A percentile compares a stretch with the other conserved stretches of the same genome.
Evolutionary conservation across 1,140 invertebrate species (phyloP).

Genomic region (Drosophila nigromelanica): DNA sequence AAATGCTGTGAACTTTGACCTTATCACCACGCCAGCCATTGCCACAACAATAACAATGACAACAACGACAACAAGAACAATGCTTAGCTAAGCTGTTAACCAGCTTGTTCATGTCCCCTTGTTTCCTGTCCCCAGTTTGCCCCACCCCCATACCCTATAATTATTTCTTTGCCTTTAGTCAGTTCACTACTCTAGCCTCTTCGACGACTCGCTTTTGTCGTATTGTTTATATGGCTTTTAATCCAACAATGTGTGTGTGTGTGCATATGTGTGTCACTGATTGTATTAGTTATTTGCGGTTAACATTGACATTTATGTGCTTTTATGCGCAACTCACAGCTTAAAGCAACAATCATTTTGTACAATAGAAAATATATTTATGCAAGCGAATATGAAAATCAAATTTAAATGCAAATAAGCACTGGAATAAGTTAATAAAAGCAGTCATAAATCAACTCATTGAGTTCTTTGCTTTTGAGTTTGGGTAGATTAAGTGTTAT

Average conservation of each 20-base stretch:
- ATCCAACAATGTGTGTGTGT: slow-evolving; percentile 21
- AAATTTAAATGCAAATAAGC: slow-evolving; percentile 36
- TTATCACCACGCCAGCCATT: slow-evolving; percentile 27
- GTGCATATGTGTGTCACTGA: slow-evolving; percentile 31
- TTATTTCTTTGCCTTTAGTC: background rate
- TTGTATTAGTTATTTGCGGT: slow-evolving; percentile 64
- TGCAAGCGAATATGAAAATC: slow-evolving; percentile 31
- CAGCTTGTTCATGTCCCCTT: slow-evolving; percentile 50
- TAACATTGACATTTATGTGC: slow-evolving; percentile 67
- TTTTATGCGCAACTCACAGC: slow-evolving; percentile 39
- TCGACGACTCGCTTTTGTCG: background rate
- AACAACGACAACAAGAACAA: slow-evolving; percentile 17
- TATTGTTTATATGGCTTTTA: slow-evolving; percentile 41
- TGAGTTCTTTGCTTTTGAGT: too few relatives aligned
- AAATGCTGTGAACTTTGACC: slow-evolving; percentile 68
- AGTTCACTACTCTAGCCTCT: slow-evolving; percentile 1
- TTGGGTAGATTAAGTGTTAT: too few relatives aligned
- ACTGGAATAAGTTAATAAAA: background rate
- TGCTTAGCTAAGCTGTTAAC: slow-evolving; percentile 57
- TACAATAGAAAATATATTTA: slow-evolving; percentile 11
- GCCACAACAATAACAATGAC: slow-evolving; percentile 29
- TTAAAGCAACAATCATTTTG: slow-evolving; percentile 3
- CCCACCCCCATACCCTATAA: background rate
- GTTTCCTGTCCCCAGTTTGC: background rate
- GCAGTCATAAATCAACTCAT: too few relatives aligned